Percentiles rank a stretch among this genome's conserved stretches.
Conservation (phyloP, 2,888 invertebrate species). For the Ennomos quercinarius region DNA sequence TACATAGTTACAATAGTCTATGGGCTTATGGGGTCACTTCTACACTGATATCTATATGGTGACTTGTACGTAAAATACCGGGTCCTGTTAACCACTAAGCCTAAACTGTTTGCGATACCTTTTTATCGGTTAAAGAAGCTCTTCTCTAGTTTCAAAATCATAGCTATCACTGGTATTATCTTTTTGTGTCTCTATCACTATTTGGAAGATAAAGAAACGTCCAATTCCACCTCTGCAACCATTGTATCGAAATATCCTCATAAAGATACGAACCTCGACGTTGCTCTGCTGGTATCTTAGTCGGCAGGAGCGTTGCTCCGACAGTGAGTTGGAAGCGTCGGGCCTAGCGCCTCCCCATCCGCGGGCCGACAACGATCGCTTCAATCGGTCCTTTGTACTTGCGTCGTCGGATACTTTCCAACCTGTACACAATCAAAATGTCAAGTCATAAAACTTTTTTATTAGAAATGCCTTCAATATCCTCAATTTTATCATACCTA, state of each 20-base stretch:
- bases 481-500: too few species aligned
- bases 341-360: constrained; percentile 85
- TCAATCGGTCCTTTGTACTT: constrained; percentile 84
- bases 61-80: too few species aligned
- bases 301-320: constrained; percentile 89
- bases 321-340: constrained; percentile 87
- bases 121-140: too few species aligned
- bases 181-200: not conserved
- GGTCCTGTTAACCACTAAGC: too few species aligned
- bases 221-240: not conserved
- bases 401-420: constrained; percentile 96
- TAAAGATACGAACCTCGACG: constrained; percentile 87
- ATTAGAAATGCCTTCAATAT: too few species aligned
- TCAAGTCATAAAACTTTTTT: not conserved
- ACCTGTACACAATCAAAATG: constrained; percentile 69
- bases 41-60: too few species aligned
- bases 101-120: too few species aligned
- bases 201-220: constrained; percentile 2
- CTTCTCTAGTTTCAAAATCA: too few species aligned
- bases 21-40: too few species aligned
- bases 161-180: too few species aligned
- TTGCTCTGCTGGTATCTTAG: constrained; percentile 96
- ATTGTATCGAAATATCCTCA: constrained; percentile 7
- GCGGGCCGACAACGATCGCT: constrained; percentile 85
- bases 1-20: too few species aligned